These are phyloP conservation scores for Cotesia chilonis DNA, from an alignment of 1,140 invertebrate genomes.

Conservation along the genomic window DNA sequence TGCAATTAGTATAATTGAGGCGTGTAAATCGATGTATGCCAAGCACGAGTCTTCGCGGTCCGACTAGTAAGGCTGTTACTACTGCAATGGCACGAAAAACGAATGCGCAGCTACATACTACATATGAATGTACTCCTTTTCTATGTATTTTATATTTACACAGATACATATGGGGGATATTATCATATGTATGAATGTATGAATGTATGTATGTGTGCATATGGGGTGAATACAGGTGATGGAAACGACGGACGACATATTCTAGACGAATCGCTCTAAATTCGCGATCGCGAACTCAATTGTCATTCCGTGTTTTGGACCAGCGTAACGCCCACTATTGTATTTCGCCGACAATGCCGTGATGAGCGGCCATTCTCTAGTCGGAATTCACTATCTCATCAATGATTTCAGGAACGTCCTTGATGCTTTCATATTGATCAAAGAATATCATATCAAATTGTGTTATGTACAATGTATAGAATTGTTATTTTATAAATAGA, in stretches of 20 bases:
- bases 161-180: no score
- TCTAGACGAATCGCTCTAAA: slow-evolving; percentile 24
- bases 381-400: slow-evolving; percentile 15
- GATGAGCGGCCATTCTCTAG: slow-evolving; percentile 44
- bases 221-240: not conserved
- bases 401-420: slow-evolving; percentile 24
- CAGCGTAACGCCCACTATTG: slow-evolving; percentile 40
- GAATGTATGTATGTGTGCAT: not conserved
- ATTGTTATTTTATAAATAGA: slow-evolving; percentile 7
- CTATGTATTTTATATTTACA: slow-evolving; percentile 16
- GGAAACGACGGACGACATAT: slow-evolving; percentile 8
- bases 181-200: no score
- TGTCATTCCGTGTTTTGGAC: slow-evolving; percentile 44
- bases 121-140: no score
- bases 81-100: not conserved
- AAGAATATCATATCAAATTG: not conserved
- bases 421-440: not conserved
- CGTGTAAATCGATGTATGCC: slow-evolving; percentile 17
- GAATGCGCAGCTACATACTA: no score
- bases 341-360: slow-evolving; percentile 47
- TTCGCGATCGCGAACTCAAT: slow-evolving; percentile 36
- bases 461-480: not conserved
- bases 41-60: slow-evolving; percentile 27
- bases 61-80: slow-evolving; percentile 10
- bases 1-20: not conserved